These are phyloP conservation scores for Elegia similella DNA, from an alignment of 2,888 invertebrate species.

Conservation along the genomic window DNA sequence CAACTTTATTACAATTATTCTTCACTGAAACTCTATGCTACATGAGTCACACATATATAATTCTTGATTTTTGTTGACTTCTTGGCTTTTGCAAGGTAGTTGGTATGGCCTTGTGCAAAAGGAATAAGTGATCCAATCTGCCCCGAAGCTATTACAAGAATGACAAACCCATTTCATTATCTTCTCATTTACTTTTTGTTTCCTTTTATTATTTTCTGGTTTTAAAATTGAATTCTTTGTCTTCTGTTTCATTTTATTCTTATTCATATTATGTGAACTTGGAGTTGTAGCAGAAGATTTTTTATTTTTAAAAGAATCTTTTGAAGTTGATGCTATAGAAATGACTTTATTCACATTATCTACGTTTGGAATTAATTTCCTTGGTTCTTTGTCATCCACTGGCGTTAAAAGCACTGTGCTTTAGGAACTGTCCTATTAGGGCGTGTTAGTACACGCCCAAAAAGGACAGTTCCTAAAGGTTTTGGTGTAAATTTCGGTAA, in stretches of 20 bases:
- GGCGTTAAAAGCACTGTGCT: conserved; percentile 1
- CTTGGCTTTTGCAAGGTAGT: not conserved
- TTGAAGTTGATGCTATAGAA: not conserved
- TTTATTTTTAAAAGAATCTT: not conserved
- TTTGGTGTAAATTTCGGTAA: not conserved
- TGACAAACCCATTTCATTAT: not conserved
- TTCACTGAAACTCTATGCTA: too few relatives aligned
- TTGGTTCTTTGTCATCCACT: not conserved
- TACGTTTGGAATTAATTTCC: not conserved
- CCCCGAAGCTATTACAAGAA: not conserved
- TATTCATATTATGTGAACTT: too few relatives aligned
- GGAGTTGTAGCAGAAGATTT: too few relatives aligned
- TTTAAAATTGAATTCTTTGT: not conserved
- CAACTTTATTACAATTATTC: too few relatives aligned
- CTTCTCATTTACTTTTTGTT: not conserved
- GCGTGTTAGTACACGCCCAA: too few relatives aligned
- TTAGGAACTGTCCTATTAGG: not conserved
- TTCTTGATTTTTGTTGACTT: not conserved
- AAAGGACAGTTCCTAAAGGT: too few relatives aligned
- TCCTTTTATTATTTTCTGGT: not conserved
- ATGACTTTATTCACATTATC: not conserved
- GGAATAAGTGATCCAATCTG: not conserved
- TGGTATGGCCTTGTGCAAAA: not conserved
- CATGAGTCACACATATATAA: too few relatives aligned
- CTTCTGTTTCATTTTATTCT: too few relatives aligned